Base-by-base conservation (phyloP, 2,888 invertebrate species). In the Athetis lepigone region DNA sequence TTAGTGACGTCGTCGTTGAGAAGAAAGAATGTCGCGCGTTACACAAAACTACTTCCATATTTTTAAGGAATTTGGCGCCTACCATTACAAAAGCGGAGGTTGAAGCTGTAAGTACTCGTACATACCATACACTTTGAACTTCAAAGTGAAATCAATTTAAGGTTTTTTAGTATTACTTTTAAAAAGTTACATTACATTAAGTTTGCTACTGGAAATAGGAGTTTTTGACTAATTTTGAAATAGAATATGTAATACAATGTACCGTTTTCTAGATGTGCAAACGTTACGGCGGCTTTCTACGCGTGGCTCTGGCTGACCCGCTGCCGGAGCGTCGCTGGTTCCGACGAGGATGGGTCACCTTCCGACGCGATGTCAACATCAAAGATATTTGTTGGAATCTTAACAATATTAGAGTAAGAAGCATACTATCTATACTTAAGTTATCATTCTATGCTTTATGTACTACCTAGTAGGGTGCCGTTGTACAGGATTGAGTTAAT, bases 311-410 rank as follows among this genome's bases (percentile, higher is more conserved):
- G 58, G 99, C 99, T 0, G 99, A 99, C 93, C 99, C 99, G 0
- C 96, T 99, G 84, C 98, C 99, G 0, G 99, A 99, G 87, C 96
- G 99, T 21, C 96, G 98, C 43, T 99, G 99, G 98, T 98, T 98
- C 91, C 97, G 99, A 13, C 96, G 99, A 50, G 99, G 99, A 40
- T 99, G 99, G 99, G 99, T 99, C 36, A 99, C 99, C 0, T 99
- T 99, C 92, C 97, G 98, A 76, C 96, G 99, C 19, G 98, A 98
- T 85, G 99, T 99, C 46, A 99, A 99, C 92, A 99, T 99, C 77
- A 99, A 99, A 89, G 99, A 99, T 88, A 99, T 99, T 77, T 99
- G 99, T 92, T 99, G 99, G 99, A 98, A 98, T 88, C 96, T 99
- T 42, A 99, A 99, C 89, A 99, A 98, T 80, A 98, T 99, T 70